Conservation (phyloP, 2,113 vertebrate genomes). For the Rhinogobius similis region DNA sequence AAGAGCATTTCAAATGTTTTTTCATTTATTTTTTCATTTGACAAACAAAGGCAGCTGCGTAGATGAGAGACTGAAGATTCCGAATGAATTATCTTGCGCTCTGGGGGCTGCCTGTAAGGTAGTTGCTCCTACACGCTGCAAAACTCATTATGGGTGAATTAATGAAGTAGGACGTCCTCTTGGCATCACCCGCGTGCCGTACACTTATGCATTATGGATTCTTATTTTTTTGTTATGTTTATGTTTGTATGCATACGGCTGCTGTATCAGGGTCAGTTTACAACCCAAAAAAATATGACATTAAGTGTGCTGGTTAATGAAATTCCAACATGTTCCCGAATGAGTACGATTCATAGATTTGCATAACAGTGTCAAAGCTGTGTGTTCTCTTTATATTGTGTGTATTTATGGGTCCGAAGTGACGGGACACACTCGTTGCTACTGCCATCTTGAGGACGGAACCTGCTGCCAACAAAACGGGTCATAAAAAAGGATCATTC, state of each 20-base stretch:
- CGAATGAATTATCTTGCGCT: constrained; percentile 74
- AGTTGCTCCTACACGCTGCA: constrained; percentile 69
- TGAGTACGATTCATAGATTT: constrained; percentile 22
- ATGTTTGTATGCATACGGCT: constrained; percentile 5
- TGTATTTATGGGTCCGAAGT: too few relatives aligned
- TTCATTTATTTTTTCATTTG: constrained; percentile 15
- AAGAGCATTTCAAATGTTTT: background rate
- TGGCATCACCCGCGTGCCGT: constrained; percentile 67
- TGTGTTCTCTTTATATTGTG: constrained; percentile 32
- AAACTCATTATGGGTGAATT: constrained; percentile 78
- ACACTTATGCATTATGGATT: constrained; percentile 74
- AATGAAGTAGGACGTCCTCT: constrained; percentile 74
- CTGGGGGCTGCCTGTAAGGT: constrained; percentile 65
- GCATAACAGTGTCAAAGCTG: constrained; percentile 16
- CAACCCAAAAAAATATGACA: background rate
- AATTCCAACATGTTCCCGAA: background rate
- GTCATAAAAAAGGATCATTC: too few relatives aligned
- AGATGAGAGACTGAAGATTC: constrained; percentile 68
- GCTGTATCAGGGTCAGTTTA: constrained; percentile 33
- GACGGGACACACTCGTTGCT: too few relatives aligned
- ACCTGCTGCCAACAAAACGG: too few relatives aligned
- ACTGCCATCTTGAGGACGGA: too few relatives aligned
- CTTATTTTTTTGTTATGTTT: constrained; percentile 58
- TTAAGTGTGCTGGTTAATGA: background rate
- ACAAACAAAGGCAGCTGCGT: constrained; percentile 70